Conservation (phyloP, 1,140 invertebrate genomes). For the Diachasma alloeum region DNA sequence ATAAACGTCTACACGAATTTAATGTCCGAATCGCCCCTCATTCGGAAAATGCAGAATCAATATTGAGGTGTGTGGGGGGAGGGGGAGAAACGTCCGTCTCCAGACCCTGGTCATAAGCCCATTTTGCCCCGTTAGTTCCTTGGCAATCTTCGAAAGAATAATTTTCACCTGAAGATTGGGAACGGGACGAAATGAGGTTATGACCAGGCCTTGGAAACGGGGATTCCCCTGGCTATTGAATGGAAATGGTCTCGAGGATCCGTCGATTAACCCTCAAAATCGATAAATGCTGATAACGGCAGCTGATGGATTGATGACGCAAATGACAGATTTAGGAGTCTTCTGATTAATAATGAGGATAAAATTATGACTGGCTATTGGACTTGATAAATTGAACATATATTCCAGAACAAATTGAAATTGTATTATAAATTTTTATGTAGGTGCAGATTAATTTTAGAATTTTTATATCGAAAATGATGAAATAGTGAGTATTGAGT, state of each 20-base stretch:
- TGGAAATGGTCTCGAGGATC: too few species aligned
- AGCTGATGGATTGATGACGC: too few species aligned
- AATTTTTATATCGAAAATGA: neutral
- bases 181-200: too few species aligned
- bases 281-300: too few species aligned
- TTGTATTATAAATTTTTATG: conserved; percentile 4
- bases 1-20: conserved; percentile 39
- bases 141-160: too few species aligned
- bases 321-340: too few species aligned
- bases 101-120: neutral
- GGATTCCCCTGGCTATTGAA: too few species aligned
- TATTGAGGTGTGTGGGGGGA: neutral
- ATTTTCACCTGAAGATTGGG: too few species aligned
- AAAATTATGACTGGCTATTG: neutral
- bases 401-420: neutral
- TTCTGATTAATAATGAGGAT: neutral
- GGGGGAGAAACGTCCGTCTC: neutral
- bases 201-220: too few species aligned
- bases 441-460: neutral
- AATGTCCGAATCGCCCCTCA: conserved; percentile 30
- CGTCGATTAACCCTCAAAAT: too few species aligned
- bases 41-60: conserved; percentile 28
- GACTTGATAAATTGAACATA: neutral
- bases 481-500: neutral
- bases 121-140: too few species aligned